Base-by-base conservation (phyloP, 2,113 vertebrate species). In the Hyla sarda region DNA sequence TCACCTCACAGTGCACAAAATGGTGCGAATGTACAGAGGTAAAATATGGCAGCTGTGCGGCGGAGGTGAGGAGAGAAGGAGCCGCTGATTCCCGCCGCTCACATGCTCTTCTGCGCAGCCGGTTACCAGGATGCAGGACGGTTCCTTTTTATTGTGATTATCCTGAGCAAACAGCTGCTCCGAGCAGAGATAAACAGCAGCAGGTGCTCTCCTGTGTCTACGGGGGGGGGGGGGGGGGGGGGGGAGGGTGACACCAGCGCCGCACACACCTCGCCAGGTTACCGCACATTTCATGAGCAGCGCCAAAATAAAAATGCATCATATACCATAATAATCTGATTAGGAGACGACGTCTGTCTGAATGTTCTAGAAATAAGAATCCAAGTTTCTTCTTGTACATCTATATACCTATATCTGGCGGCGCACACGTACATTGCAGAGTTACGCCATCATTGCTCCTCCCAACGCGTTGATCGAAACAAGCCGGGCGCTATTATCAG, bases 111-210 rank as follows among this genome's bases (percentile, higher is more conserved):
- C n/a, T 71, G 13, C 16, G 47, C 30, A 50, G 62, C 75, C 17
- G 75, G 84, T 86, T 72, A 86, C 84, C 84, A 86, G 84, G 84
- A 86, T 86, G 76, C 84, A 16, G 84, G 62, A 54, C 69, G 65
- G 48, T 34, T 69, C 60, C 41, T 21, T 52, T n/a, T 85, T 85
- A 65, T 79, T 81, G 32, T 72, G 52, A 86, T 86, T 86, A 86
- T 25, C 25, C 76, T 86, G 67, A 86, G 45, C 65, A 86, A 86
- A 86, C 84, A 86, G 23, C 83, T 78, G 83, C 73, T 67, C 47
- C 41, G 37, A 67, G 73, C 65, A 1, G 50, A 73, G 76, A 84
- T 72, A 86, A 86, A 81, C 84, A 85, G 65, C 58, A 50, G 83
- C 84, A 86, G 84, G 84, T 80, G 84, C 65, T 32, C 62, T 37